phyloP scores from a whole-genome alignment of 2,113 vertebrate species.

The Stigmatopora argus region DNA sequence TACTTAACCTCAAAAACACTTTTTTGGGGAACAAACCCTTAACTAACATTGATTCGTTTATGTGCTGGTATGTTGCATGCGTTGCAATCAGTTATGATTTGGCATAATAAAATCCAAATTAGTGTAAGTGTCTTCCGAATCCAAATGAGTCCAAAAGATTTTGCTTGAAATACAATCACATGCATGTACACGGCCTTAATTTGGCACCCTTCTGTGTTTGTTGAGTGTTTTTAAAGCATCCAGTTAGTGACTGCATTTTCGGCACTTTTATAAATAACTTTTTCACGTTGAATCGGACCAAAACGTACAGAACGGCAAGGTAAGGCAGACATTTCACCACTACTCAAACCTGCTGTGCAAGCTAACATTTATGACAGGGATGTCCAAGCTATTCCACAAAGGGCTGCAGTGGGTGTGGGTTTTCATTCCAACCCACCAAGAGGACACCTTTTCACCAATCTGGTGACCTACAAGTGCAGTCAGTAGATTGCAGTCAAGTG shows the following conservation, averaged over 20 bases:
- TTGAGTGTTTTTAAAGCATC: slow-evolving; percentile 66
- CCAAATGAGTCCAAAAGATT: no score
- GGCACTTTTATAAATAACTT: slow-evolving; percentile 75
- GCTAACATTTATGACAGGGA: slow-evolving; percentile 40
- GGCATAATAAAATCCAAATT: background rate
- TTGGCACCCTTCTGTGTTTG: slow-evolving; percentile 62
- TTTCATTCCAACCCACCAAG: no score
- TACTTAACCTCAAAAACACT: background rate
- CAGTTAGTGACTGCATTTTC: slow-evolving; percentile 71
- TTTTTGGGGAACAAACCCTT: background rate
- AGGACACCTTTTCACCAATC: no score
- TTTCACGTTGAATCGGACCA: slow-evolving; percentile 78
- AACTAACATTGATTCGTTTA: background rate
- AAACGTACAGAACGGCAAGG: slow-evolving; percentile 78
- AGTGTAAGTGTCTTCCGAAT: no score
- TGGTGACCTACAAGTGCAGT: no score
- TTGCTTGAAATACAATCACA: background rate
- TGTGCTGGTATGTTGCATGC: background rate
- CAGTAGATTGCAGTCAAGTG: no score
- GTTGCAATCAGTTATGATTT: background rate
- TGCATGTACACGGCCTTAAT: slow-evolving; percentile 44
- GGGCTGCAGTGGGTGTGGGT: no score
- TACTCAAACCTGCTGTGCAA: slow-evolving; percentile 62
- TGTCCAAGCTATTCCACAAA: no score
- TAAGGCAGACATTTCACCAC: slow-evolving; percentile 73